phyloP scores from a whole-genome alignment of 2,888 invertebrate species.

The Cataglyphis cursor region DNA sequence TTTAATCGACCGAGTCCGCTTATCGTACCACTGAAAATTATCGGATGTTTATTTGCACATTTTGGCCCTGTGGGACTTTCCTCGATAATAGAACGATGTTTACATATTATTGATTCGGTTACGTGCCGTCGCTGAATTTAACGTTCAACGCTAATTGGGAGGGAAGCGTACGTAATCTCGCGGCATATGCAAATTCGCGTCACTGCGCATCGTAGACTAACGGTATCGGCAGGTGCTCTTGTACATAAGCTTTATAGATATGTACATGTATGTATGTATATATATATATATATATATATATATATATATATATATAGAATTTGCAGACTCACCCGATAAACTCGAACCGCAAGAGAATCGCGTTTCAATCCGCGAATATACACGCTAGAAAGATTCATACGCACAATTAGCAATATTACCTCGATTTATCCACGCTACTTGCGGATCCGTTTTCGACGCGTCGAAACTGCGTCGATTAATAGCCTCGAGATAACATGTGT shows the following conservation, averaged over 20 bases:
- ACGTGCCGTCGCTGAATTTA: slow-evolving; percentile 49
- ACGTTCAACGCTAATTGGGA: slow-evolving; percentile 46
- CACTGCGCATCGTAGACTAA: slow-evolving; percentile 36
- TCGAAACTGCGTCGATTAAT: slow-evolving; percentile 49
- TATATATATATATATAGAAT: not conserved
- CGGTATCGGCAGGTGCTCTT: slow-evolving; percentile 42
- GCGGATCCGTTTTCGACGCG: slow-evolving; percentile 57
- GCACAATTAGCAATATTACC: slow-evolving; percentile 32
- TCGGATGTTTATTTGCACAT: slow-evolving; percentile 16
- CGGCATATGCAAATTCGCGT: slow-evolving; percentile 44
- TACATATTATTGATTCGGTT: slow-evolving; percentile 50
- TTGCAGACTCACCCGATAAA: not conserved
- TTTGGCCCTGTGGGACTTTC: slow-evolving; percentile 3
- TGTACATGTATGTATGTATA: not conserved
- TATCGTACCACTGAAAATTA: slow-evolving; percentile 25
- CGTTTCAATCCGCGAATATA: slow-evolving; percentile 5
- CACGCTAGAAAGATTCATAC: slow-evolving; percentile 26
- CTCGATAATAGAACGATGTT: slow-evolving; percentile 41
- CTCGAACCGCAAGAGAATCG: slow-evolving; percentile 21
- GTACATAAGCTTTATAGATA: slow-evolving; percentile 21
- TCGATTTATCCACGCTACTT: slow-evolving; percentile 32
- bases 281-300: not conserved
- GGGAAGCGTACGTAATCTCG: slow-evolving; percentile 48
- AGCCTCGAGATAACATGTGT: slow-evolving; percentile 52
- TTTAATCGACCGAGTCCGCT: not conserved